Conservation (phyloP, 2,113 vertebrate genomes). For the Cairina moschata region DNA sequence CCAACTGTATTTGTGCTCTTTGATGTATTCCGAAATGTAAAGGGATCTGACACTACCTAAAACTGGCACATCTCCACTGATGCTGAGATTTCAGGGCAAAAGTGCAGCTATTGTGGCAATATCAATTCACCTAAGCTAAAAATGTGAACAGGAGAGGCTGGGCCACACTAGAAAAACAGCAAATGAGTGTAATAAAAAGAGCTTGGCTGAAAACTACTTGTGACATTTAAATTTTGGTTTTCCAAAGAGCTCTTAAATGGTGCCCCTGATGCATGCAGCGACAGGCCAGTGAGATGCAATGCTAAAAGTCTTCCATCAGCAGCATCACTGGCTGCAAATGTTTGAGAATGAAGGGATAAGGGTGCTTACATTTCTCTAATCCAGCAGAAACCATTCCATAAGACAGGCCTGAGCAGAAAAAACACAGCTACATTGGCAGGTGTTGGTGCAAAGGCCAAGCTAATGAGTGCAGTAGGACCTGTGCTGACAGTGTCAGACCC, state of each 20-base stretch:
- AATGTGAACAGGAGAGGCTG: neutral
- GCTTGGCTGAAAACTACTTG: neutral
- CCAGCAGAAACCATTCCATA: neutral
- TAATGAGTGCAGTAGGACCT: neutral
- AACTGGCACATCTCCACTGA: neutral
- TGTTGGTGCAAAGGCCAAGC: neutral
- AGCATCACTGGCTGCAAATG: neutral
- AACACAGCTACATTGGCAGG: accelerated
- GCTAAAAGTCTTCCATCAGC: neutral
- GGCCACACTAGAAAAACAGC: neutral
- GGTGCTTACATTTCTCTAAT: neutral
- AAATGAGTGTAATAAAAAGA: neutral
- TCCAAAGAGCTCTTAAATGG: neutral
- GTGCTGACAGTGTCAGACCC: neutral
- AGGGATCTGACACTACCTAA: neutral
- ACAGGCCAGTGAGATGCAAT: neutral
- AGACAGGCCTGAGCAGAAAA: neutral
- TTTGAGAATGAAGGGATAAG: neutral
- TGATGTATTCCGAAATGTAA: neutral
- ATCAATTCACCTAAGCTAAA: neutral
- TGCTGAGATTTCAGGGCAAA: neutral
- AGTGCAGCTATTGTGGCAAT: neutral
- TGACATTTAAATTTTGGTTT: neutral
- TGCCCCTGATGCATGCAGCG: accelerated
- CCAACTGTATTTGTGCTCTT: neutral